A percentile compares a stretch with the other conserved stretches of the same genome.
Conservation (phyloP, 2,888 invertebrate species). For the Apamea epomidion region DNA sequence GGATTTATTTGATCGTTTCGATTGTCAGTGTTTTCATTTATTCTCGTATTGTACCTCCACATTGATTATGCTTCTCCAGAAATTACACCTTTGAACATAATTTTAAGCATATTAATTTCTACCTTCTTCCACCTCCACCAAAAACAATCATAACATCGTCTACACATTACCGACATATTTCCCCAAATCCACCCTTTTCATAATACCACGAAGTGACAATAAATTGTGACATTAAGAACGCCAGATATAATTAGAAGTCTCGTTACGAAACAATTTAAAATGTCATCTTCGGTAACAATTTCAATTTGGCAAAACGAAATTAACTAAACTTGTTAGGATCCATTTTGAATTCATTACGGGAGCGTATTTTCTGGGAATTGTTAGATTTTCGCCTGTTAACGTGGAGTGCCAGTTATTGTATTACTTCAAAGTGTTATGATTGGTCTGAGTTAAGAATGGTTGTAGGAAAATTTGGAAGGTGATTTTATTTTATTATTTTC, state of each 20-base stretch:
- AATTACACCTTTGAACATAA: too few species aligned
- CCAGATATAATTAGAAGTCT: constrained; percentile 67
- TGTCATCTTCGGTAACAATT: constrained; percentile 70
- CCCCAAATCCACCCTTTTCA: constrained; percentile 18
- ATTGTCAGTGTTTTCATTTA: neutral
- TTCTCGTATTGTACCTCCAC: neutral
- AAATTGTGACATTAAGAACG: constrained; percentile 53
- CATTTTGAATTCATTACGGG: constrained; percentile 64
- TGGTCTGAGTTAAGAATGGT: constrained; percentile 17
- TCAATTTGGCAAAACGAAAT: constrained; percentile 72
- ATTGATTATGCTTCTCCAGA: neutral
- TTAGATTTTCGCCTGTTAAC: constrained; percentile 41
- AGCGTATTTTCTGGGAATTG: constrained; percentile 53
- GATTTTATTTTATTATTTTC: constrained; percentile 14
- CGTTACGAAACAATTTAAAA: constrained; percentile 70
- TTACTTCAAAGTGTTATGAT: constrained; percentile 48
- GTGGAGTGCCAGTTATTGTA: constrained; percentile 40
- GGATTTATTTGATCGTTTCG: neutral
- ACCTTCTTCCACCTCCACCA: neutral
- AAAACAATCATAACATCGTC: constrained; percentile 12
- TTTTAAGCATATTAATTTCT: neutral
- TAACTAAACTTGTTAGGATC: constrained; percentile 56
- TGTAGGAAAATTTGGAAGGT: constrained; percentile 5
- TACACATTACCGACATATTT: neutral
- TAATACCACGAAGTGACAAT: constrained; percentile 58